These are phyloP conservation scores for Ictalurus furcatus DNA, from an alignment of 2,113 vertebrate species.

Conservation along the genomic window DNA sequence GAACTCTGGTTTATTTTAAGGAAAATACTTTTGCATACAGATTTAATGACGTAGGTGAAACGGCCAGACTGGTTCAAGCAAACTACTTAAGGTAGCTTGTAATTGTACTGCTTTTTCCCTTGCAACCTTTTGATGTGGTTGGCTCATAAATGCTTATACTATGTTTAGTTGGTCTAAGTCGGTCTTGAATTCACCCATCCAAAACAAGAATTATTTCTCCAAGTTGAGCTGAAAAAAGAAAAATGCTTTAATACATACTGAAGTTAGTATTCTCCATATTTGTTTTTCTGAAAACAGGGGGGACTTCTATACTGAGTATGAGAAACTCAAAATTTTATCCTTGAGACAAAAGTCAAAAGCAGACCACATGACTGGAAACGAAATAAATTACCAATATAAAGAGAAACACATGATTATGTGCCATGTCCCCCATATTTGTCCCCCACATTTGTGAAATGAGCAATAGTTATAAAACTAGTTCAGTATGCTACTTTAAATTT, in stretches of 20 bases:
- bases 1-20: conserved; percentile 13
- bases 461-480: conserved; percentile 34
- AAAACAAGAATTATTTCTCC: conserved; percentile 15
- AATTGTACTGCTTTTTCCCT: conserved; percentile 25
- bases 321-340: background rate
- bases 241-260: background rate
- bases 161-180: conserved; percentile 22
- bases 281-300: background rate
- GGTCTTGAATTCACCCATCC: conserved; percentile 21
- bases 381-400: background rate
- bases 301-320: background rate
- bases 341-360: background rate
- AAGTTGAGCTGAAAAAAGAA: background rate
- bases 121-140: conserved; percentile 37
- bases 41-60: conserved; percentile 35
- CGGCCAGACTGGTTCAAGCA: conserved; percentile 7
- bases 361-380: background rate
- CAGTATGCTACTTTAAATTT: background rate
- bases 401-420: conserved; percentile 11
- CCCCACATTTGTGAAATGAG: conserved; percentile 12
- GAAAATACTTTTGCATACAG: conserved; percentile 31
- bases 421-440: background rate
- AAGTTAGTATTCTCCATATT: background rate
- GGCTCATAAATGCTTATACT: conserved; percentile 32
- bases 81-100: conserved; percentile 33